Conservation (phyloP, 2,113 vertebrate species). For the Platanista minor region DNA sequence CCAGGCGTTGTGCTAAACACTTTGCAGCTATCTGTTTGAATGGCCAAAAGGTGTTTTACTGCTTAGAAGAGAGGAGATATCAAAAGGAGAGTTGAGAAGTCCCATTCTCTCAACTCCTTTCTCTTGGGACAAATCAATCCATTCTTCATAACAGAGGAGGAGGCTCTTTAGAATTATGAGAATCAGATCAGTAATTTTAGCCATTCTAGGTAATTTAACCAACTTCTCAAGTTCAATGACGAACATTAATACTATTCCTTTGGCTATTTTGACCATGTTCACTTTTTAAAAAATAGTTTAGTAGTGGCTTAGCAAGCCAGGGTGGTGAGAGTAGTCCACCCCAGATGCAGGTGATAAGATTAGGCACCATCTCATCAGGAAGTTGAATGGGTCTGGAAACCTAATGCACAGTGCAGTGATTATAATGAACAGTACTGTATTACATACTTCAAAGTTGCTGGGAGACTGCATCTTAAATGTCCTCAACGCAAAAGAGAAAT, state of each 20-base stretch:
- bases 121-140: not conserved
- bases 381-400: not conserved
- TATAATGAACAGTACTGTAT: not conserved
- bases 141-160: not conserved
- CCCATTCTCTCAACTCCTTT: not conserved
- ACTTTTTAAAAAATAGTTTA: not conserved
- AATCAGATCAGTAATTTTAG: not conserved
- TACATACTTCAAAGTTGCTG: not conserved
- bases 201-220: not conserved
- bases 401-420: not conserved
- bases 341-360: not conserved
- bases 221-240: not conserved
- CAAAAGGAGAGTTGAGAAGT: not conserved
- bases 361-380: not conserved
- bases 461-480: not conserved
- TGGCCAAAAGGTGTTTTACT: not conserved
- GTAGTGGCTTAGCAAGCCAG: not conserved
- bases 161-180: not conserved
- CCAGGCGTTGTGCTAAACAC: not conserved
- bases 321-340: not conserved
- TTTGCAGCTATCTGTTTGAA: not conserved
- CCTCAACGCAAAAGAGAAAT: not conserved
- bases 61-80: not conserved
- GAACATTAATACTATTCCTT: not conserved
- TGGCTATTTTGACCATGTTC: not conserved